Conservation (phyloP, 2,888 invertebrate species). For the Cephus nigrinus region DNA sequence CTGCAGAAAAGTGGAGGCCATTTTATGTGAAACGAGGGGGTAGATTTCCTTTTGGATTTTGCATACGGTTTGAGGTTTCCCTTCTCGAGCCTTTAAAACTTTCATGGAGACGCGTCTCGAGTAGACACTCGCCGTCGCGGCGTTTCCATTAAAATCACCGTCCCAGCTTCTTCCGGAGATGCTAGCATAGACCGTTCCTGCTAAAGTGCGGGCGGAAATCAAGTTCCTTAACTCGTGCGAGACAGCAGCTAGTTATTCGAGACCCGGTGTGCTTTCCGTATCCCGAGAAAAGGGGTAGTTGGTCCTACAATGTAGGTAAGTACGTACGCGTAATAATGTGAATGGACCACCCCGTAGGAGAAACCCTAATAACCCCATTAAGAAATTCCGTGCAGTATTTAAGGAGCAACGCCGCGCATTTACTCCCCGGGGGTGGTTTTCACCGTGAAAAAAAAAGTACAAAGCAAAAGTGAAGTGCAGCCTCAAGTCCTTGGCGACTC, state of each 20-base stretch:
- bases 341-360: conserved; percentile 31
- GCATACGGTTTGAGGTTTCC: neutral
- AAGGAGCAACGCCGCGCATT: too few species aligned
- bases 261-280: neutral
- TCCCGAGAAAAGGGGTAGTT: neutral
- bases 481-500: too few species aligned
- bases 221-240: conserved; percentile 1
- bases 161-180: conserved; percentile 10
- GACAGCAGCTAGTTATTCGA: neutral
- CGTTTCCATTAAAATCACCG: conserved; percentile 20
- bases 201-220: neutral
- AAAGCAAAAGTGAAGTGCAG: too few species aligned
- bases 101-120: conserved; percentile 39
- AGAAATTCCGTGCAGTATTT: too few species aligned
- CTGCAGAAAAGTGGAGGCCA: too few species aligned
- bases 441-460: too few species aligned
- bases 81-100: conserved; percentile 28
- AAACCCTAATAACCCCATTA: too few species aligned
- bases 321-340: conserved; percentile 39
- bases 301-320: neutral
- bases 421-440: too few species aligned
- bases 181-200: neutral
- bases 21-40: too few species aligned
- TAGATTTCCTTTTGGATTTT: too few species aligned
- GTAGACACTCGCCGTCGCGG: conserved; percentile 25